These are phyloP conservation scores for Pemphigus obesinymphae DNA, from an alignment of 1,140 invertebrate genomes.

Conservation along the genomic window DNA sequence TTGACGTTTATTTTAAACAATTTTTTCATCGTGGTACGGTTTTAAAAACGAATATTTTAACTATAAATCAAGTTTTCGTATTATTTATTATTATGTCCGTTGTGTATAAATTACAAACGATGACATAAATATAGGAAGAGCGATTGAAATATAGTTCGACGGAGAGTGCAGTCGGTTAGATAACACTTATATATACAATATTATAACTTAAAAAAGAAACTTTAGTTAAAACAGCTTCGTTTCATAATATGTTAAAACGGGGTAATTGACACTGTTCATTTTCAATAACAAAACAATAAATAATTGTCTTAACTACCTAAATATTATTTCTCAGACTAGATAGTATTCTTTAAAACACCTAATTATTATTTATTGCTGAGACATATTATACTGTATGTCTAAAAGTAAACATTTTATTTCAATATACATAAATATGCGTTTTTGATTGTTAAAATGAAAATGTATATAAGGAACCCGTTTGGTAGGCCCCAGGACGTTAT, in stretches of 20 bases:
- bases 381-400: neutral
- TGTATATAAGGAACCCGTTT: neutral
- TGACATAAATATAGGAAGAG: too few relatives aligned
- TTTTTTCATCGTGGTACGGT: too few relatives aligned
- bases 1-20: too few relatives aligned
- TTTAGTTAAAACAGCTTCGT: neutral
- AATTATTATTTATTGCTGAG: conserved; percentile 40
- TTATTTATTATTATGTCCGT: too few relatives aligned
- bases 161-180: neutral
- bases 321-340: conserved; percentile 39
- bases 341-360: neutral
- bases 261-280: conserved; percentile 38
- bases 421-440: conserved; percentile 17
- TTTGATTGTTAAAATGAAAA: conserved; percentile 32
- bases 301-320: conserved; percentile 34
- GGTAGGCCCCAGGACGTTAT: conserved; percentile 2
- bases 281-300: conserved; percentile 35
- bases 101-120: too few relatives aligned
- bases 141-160: too few relatives aligned
- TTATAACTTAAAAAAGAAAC: neutral
- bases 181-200: neutral
- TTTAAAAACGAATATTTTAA: too few relatives aligned
- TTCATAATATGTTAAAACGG: conserved; percentile 19
- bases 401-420: conserved; percentile 19
- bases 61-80: too few relatives aligned